These are phyloP conservation scores for Gortyna flavago DNA, from an alignment of 2,888 invertebrate genomes.

Conservation along the genomic window DNA sequence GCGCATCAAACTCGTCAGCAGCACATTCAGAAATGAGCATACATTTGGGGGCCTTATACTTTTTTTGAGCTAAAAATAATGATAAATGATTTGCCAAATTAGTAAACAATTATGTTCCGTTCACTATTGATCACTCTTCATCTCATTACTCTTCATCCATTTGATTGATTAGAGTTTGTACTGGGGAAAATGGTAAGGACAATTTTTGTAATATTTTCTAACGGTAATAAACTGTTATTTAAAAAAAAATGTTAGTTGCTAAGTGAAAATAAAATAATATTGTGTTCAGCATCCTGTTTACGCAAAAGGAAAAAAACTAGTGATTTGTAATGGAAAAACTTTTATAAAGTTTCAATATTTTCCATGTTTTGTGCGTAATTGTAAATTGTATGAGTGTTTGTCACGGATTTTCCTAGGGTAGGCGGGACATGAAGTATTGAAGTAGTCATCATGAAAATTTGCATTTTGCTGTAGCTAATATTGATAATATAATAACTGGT, in stretches of 20 bases:
- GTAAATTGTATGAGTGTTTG: constrained; percentile 21
- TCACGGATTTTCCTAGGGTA: constrained; percentile 26
- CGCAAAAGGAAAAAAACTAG: background rate
- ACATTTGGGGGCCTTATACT: background rate
- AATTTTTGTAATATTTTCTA: constrained; percentile 12
- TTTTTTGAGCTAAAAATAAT: background rate
- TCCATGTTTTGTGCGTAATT: constrained; percentile 32
- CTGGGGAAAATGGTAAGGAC: constrained; percentile 1
- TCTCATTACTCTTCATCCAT: too few species aligned
- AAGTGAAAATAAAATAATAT: constrained; percentile 39
- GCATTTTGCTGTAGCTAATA: background rate
- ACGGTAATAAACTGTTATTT: constrained; percentile 45
- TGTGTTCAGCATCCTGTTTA: constrained; percentile 30
- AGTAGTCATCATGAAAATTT: background rate
- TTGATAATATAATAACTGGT: background rate
- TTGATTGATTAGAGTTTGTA: constrained; percentile 1
- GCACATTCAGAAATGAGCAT: background rate
- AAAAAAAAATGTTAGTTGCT: constrained; percentile 42
- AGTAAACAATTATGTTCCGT: background rate
- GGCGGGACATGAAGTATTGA: background rate
- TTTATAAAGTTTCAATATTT: constrained; percentile 33
- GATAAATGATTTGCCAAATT: background rate
- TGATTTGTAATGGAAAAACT: constrained; percentile 1
- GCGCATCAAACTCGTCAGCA: background rate
- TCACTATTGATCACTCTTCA: background rate